phyloP scores from a whole-genome alignment of 2,113 vertebrate genomes.

The Tychaedon coryphoeus region DNA sequence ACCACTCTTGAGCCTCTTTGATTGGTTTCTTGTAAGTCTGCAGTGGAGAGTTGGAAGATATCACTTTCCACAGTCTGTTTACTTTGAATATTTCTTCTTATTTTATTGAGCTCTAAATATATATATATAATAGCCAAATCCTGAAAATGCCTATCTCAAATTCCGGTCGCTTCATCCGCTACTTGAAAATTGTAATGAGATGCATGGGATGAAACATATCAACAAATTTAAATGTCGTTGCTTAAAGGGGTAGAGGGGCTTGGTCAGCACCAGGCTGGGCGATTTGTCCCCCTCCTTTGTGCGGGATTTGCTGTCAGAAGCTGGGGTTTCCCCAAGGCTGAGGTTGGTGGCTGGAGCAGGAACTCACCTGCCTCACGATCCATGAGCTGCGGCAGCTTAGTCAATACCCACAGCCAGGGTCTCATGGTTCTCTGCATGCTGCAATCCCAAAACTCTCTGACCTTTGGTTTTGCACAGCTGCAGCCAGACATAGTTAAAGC shows the following conservation, averaged over 20 bases:
- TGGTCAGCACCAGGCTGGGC: accelerated
- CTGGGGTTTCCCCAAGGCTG: accelerated
- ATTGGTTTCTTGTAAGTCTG: constrained; percentile 46
- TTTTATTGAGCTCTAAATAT: constrained; percentile 22
- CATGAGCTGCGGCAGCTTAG: accelerated
- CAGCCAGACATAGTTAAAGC: background rate
- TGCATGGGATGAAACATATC: background rate
- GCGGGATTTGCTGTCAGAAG: accelerated
- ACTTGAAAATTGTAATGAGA: background rate
- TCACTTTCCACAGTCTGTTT: constrained; percentile 27
- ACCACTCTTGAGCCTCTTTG: constrained; percentile 17
- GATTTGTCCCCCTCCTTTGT: background rate
- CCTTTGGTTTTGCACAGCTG: background rate
- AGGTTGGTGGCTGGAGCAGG: accelerated
- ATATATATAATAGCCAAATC: background rate
- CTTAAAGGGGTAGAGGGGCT: background rate
- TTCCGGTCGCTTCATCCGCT: accelerated
- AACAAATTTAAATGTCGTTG: background rate
- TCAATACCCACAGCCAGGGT: accelerated
- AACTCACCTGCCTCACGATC: accelerated
- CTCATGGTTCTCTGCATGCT: accelerated
- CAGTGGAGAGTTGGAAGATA: constrained; percentile 44
- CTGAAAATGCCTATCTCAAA: background rate
- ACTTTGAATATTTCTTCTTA: constrained; percentile 29
- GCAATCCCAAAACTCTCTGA: background rate